Conservation (phyloP, 2,113 vertebrate species). For the Podiceps cristatus region DNA sequence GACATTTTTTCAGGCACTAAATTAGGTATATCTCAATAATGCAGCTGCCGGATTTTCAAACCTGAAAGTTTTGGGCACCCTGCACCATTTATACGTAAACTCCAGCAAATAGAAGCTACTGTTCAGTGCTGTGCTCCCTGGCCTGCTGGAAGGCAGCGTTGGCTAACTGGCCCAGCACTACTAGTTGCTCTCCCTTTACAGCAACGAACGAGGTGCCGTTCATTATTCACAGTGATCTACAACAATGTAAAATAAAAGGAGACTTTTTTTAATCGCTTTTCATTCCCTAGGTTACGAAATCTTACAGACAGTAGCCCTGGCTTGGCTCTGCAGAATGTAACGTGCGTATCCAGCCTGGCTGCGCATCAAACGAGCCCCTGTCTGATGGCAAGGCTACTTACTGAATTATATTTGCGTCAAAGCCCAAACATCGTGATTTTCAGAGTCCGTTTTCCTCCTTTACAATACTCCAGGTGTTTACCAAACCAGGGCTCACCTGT, state of each 20-base stretch:
- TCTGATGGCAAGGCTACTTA: neutral
- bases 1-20: neutral
- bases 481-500: slow-evolving; percentile 76
- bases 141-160: neutral
- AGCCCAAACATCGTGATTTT: neutral
- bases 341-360: neutral
- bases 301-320: neutral
- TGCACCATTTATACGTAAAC: neutral
- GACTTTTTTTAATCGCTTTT: neutral
- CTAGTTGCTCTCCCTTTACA: neutral
- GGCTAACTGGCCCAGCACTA: neutral
- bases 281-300: neutral
- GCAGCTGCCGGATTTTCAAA: neutral
- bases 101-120: neutral
- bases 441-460: neutral
- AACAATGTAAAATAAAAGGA: neutral
- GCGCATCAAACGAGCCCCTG: neutral
- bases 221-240: neutral
- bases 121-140: neutral
- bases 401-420: neutral
- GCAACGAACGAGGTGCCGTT: neutral
- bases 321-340: neutral
- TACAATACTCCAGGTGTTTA: neutral
- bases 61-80: neutral
- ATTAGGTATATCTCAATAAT: neutral